These are phyloP conservation scores for Cromileptes altivelis DNA, from an alignment of 2,113 vertebrate species.

Conservation along the genomic window DNA sequence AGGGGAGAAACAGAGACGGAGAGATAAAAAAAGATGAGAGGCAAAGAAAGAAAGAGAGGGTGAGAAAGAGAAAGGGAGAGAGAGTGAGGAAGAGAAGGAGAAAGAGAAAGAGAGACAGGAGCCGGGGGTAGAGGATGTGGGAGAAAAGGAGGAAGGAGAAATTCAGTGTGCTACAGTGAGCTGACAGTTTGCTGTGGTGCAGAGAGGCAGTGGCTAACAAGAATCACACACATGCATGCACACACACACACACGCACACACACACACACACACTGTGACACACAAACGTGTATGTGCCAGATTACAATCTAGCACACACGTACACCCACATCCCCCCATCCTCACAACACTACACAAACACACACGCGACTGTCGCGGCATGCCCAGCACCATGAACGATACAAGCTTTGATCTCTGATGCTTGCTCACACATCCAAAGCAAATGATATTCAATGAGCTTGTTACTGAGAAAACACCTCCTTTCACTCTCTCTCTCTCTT, in stretches of 20 bases:
- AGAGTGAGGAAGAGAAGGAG: slow-evolving; percentile 2
- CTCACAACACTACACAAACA: background rate
- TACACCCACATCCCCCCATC: background rate
- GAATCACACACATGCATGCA: slow-evolving; percentile 71
- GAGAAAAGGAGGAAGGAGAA: slow-evolving; percentile 61
- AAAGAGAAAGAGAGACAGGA: slow-evolving; percentile 22
- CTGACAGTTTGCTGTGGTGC: slow-evolving; percentile 73
- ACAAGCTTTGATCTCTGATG: slow-evolving; percentile 58
- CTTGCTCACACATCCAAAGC: slow-evolving; percentile 49
- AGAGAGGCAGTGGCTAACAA: slow-evolving; percentile 67
- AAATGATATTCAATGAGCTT: slow-evolving; percentile 58
- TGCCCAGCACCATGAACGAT: slow-evolving; percentile 20
- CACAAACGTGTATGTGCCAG: slow-evolving; percentile 59
- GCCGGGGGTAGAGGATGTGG: slow-evolving; percentile 51
- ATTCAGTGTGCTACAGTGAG: slow-evolving; percentile 69
- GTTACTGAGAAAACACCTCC: slow-evolving; percentile 54
- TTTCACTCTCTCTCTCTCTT: background rate
- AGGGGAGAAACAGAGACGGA: slow-evolving; percentile 46
- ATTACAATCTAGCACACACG: slow-evolving; percentile 42
- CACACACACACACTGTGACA: slow-evolving; percentile 35
- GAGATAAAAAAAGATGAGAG: slow-evolving; percentile 40
- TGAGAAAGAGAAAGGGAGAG: background rate
- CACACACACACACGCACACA: slow-evolving; percentile 33
- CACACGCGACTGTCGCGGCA: slow-evolving; percentile 25
- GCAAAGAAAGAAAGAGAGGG: background rate